Conservation (phyloP, 2,113 vertebrate genomes). For the Oncorhynchus keta region DNA sequence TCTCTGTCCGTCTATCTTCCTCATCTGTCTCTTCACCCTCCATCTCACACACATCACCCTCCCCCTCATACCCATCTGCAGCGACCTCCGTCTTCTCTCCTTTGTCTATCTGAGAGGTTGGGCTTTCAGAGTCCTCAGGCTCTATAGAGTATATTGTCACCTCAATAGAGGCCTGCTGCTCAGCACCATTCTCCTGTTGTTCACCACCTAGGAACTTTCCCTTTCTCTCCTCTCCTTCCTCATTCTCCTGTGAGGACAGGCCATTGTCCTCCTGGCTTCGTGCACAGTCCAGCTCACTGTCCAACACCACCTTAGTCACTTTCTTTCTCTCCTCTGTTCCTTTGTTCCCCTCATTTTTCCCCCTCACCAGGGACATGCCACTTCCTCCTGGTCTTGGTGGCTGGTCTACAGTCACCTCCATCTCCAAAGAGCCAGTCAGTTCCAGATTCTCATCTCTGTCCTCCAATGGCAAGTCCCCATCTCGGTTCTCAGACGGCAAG, state of each 20-base stretch:
- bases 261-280: too few species aligned
- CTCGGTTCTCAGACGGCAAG: too few species aligned
- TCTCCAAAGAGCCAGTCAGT: background rate
- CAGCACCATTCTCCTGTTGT: too few species aligned
- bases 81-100: too few species aligned
- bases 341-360: background rate
- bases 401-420: constrained; percentile 1
- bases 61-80: background rate
- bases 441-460: background rate
- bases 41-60: background rate
- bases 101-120: too few species aligned
- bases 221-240: background rate
- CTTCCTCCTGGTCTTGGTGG: background rate
- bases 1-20: background rate
- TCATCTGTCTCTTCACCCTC: background rate
- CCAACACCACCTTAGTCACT: background rate
- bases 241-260: background rate
- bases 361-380: background rate
- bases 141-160: too few species aligned
- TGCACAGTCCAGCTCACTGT: background rate
- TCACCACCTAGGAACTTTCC: too few species aligned
- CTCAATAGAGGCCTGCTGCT: too few species aligned
- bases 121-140: too few species aligned
- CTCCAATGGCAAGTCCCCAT: too few species aligned
- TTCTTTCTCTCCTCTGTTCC: background rate